A percentile compares a stretch with the other conserved stretches of the same genome.
Evolutionary conservation across 2,888 invertebrate genomes (phyloP).

Genomic region (Lepidocyrtoides sp.): DNA sequence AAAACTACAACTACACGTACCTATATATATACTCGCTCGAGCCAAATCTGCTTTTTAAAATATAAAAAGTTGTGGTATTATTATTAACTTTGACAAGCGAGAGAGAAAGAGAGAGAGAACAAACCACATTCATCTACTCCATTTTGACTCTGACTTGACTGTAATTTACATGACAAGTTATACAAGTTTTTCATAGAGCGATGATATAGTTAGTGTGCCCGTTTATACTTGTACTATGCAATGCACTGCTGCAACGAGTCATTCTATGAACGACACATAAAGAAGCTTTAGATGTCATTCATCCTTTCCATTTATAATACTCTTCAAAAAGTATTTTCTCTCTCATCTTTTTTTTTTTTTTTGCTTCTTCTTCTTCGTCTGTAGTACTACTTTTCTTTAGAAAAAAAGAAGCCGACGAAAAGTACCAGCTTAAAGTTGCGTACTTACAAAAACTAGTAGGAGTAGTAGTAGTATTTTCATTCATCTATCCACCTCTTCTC

Average conservation of each 20-base stretch:
- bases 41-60: neutral
- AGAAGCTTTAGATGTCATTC: constrained; percentile 43
- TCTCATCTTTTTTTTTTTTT: neutral
- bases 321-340: constrained; percentile 32
- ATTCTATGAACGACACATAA: neutral
- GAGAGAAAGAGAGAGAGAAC: neutral
- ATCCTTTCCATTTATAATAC: constrained; percentile 46
- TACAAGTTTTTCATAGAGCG: constrained; percentile 25
- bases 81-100: constrained; percentile 36
- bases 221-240: neutral
- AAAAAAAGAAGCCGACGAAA: constrained; percentile 19
- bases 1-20: neutral
- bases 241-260: neutral
- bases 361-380: neutral
- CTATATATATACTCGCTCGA: neutral
- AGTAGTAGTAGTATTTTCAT: neutral
- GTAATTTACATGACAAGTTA: constrained; percentile 53
- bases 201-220: constrained; percentile 4
- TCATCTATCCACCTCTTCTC: neutral
- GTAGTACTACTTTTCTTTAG: neutral
- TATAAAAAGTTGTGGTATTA: constrained; percentile 22
- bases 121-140: constrained; percentile 37
- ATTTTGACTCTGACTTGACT: constrained; percentile 50
- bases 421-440: constrained; percentile 8
- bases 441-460: neutral